Percentiles rank a stretch among this genome's conserved stretches.
Evolutionary conservation across 2,113 vertebrate species (phyloP).

Genomic region (Catagonus wagneri): DNA sequence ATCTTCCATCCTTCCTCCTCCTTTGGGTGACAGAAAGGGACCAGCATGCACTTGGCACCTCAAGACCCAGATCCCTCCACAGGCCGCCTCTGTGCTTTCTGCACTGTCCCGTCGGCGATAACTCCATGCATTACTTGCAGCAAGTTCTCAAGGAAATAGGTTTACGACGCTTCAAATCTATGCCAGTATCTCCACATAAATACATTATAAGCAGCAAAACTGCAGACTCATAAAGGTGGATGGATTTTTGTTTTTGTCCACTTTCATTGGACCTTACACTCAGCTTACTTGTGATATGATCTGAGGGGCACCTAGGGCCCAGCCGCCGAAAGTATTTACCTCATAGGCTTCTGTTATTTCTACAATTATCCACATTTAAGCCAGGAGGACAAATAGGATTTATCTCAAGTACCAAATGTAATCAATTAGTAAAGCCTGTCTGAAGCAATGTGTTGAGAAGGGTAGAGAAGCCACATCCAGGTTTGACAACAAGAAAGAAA

Average conservation of each 20-base stretch:
- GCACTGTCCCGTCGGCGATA: neutral
- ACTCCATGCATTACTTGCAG: neutral
- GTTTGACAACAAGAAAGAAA: neutral
- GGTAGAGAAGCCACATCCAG: neutral
- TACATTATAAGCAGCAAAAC: neutral
- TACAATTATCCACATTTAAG: constrained; percentile 39
- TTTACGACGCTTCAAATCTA: neutral
- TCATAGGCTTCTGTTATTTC: neutral
- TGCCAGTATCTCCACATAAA: neutral
- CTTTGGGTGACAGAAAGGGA: neutral
- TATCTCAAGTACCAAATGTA: neutral
- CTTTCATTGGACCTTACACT: neutral
- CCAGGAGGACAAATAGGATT: neutral
- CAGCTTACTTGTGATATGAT: neutral
- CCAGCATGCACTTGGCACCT: neutral
- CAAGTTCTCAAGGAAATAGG: neutral
- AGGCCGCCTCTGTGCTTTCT: neutral
- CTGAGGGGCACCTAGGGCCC: neutral
- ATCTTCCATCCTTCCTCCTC: neutral
- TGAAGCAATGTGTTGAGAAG: neutral
- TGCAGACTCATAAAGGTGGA: neutral
- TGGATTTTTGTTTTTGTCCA: neutral
- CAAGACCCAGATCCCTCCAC: neutral
- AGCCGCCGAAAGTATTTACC: neutral
- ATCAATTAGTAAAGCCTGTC: neutral